Conservation (phyloP, 2,113 vertebrate species). For the Pongo pygmaeus region DNA sequence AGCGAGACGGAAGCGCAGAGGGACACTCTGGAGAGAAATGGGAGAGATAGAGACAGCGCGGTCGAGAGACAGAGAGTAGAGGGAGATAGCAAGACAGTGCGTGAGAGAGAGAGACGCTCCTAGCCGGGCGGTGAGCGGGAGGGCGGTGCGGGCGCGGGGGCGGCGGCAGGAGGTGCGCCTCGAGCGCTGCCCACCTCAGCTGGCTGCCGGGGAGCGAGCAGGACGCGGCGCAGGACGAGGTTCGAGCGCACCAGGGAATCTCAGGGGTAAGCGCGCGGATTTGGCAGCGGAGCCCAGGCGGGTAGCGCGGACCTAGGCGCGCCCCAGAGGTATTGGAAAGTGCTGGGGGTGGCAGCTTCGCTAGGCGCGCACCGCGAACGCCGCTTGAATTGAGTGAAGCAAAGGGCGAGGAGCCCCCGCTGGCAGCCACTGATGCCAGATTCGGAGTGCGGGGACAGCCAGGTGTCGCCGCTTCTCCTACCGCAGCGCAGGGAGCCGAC, state of each 20-base stretch:
- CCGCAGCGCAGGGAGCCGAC: background rate
- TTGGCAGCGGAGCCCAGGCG: background rate
- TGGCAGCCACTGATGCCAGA: background rate
- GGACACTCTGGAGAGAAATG: background rate
- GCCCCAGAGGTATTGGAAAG: background rate
- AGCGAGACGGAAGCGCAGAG: background rate
- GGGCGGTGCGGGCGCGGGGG: background rate
- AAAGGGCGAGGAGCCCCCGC: background rate
- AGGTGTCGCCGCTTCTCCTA: background rate
- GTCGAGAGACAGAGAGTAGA: background rate
- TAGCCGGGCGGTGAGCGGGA: background rate
- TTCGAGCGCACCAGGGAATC: background rate
- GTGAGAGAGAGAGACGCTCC: slow-evolving; percentile 40
- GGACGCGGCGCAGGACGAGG: background rate
- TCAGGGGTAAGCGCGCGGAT: background rate
- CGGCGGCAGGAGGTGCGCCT: background rate
- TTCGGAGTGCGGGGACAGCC: background rate
- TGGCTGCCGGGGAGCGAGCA: background rate
- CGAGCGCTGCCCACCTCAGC: background rate
- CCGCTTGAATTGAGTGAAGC: background rate
- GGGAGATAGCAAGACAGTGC: background rate
- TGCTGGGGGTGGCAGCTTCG: background rate
- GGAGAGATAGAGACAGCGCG: slow-evolving; percentile 2
- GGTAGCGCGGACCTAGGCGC: background rate
- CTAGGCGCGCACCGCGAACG: background rate